These are phyloP conservation scores for Blastomussa wellsi DNA, from an alignment of 92 coral and sea anemone species.

Conservation along the genomic window DNA sequence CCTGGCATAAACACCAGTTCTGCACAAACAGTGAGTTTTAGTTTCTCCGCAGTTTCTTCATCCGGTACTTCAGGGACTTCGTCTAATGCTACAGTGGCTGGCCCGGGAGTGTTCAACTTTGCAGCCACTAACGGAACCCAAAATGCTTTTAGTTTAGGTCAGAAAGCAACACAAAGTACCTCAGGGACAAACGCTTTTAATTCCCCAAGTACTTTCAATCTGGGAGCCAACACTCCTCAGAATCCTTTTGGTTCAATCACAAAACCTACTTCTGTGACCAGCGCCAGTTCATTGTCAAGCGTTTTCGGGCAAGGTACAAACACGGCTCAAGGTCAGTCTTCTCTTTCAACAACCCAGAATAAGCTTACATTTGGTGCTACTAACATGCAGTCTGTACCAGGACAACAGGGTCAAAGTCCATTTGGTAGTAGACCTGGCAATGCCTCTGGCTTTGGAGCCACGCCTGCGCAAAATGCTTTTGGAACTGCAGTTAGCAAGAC, in stretches of 20 bases:
- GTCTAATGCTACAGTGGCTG: background rate
- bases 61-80: background rate
- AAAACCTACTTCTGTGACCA: background rate
- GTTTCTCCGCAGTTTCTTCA: conserved; percentile 3
- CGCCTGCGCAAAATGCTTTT: background rate
- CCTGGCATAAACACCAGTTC: background rate
- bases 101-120: conserved; percentile 10
- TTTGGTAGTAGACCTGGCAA: background rate
- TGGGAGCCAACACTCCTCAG: conserved; percentile 2
- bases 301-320: conserved; percentile 14
- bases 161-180: background rate
- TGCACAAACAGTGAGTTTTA: background rate
- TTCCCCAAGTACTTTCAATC: background rate
- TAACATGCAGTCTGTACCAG: conserved; percentile 18
- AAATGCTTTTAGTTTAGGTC: background rate
- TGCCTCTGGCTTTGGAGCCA: background rate
- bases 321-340: conserved; percentile 25
- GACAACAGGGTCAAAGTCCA: background rate
- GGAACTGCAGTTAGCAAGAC: background rate
- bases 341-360: conserved; percentile 20
- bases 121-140: conserved; percentile 1
- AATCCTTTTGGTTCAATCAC: conserved; percentile 18
- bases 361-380: conserved; percentile 30
- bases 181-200: background rate
- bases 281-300: background rate